Evolutionary conservation across 2,113 vertebrate species (phyloP).

Genomic region (Neolamprologus caudopunctatus): DNA sequence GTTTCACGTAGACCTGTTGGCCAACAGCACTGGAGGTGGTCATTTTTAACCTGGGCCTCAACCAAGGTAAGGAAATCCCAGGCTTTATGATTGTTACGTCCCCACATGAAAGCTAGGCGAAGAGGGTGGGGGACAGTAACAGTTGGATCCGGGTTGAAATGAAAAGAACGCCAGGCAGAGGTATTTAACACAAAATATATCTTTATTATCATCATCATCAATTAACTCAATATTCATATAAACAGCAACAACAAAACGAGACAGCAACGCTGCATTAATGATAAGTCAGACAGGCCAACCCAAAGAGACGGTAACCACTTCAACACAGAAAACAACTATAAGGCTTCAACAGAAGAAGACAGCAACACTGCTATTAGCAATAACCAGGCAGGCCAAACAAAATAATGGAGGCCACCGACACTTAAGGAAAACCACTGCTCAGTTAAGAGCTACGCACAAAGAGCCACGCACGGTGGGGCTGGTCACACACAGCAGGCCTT

Average conservation of each 20-base stretch:
- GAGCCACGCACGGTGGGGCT: too few relatives aligned
- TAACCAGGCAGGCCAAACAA: too few relatives aligned
- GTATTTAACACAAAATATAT: not conserved
- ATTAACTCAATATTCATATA: too few relatives aligned
- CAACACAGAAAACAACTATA: not conserved
- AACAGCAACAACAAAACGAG: too few relatives aligned
- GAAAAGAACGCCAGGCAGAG: rapidly evolving
- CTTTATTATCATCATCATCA: not conserved
- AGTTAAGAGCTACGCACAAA: too few relatives aligned
- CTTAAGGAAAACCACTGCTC: too few relatives aligned
- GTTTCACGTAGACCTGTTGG: not conserved
- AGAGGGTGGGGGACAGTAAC: not conserved
- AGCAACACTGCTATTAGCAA: not conserved
- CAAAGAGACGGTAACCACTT: not conserved
- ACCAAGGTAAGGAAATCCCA: not conserved
- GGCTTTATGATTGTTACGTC: not conserved
- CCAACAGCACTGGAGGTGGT: rapidly evolving
- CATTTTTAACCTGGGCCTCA: not conserved
- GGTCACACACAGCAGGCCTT: too few relatives aligned
- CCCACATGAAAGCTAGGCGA: not conserved
- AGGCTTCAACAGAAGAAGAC: not conserved
- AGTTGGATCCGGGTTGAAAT: not conserved
- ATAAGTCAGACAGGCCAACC: too few relatives aligned
- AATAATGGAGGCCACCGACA: too few relatives aligned
- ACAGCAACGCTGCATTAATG: too few relatives aligned